Evolutionary conservation across 2,888 invertebrate genomes (phyloP).

Genomic region (Xestia rhomboidea): DNA sequence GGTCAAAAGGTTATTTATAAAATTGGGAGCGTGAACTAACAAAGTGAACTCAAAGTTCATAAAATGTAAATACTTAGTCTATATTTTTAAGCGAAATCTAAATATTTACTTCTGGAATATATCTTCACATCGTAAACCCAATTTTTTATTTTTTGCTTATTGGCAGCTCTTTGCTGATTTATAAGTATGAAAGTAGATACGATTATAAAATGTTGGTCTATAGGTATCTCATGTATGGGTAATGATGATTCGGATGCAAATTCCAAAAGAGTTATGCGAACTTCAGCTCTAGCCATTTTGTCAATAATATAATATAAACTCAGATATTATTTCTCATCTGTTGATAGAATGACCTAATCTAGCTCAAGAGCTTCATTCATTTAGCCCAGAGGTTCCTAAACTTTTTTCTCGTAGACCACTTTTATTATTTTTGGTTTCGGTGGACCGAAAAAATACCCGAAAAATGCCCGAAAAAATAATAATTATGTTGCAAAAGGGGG

Average conservation of each 20-base stretch:
- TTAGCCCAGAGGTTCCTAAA: no score
- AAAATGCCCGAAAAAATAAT: no score
- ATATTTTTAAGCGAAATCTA: slow-evolving; percentile 20
- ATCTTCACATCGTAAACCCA: background rate
- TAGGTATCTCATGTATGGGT: background rate
- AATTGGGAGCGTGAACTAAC: slow-evolving; percentile 19
- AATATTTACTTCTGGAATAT: slow-evolving; percentile 28
- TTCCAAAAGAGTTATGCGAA: background rate
- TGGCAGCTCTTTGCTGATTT: slow-evolving; percentile 2
- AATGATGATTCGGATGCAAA: background rate
- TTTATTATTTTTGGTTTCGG: no score
- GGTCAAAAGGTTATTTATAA: slow-evolving; percentile 25
- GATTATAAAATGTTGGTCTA: background rate
- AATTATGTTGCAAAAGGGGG: no score
- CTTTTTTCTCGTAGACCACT: no score
- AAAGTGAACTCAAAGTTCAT: slow-evolving; percentile 1
- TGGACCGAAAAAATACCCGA: no score
- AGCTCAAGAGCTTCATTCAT: background rate
- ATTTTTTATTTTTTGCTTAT: slow-evolving; percentile 14
- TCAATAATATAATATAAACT: background rate
- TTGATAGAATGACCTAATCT: background rate
- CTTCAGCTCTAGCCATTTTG: background rate
- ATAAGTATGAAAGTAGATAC: slow-evolving; percentile 4
- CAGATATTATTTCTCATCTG: background rate
- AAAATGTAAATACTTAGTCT: background rate